Conservation (phyloP, 2,888 invertebrate genomes). For the Athalia circularis region DNA sequence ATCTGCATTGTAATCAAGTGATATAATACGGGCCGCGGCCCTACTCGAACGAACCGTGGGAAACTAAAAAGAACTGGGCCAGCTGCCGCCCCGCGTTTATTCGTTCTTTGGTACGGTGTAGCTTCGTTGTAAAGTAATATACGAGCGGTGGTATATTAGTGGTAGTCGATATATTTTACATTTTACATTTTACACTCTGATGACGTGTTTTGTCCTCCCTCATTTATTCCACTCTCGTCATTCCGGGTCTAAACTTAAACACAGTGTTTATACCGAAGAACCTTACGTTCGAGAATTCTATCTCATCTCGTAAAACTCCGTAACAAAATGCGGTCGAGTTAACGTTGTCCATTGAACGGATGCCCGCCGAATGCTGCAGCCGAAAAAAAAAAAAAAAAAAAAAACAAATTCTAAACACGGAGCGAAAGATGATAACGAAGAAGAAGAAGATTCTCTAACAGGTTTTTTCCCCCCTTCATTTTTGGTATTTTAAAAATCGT, state of each 20-base stretch:
- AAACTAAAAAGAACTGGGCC: conserved; percentile 67
- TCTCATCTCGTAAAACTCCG: no score
- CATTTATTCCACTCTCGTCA: conserved; percentile 17
- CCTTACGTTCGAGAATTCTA: background rate
- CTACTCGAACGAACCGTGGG: conserved; percentile 61
- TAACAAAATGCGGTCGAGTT: conserved; percentile 35
- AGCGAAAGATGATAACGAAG: no score
- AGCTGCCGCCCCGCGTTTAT: conserved; percentile 66
- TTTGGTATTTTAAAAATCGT: no score
- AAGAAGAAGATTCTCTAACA: no score
- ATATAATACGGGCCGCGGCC: conserved; percentile 67
- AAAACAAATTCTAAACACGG: background rate
- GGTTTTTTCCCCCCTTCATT: no score
- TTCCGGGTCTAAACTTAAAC: background rate
- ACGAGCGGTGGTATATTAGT: background rate
- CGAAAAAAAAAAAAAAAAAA: background rate
- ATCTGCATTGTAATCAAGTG: conserved; percentile 71
- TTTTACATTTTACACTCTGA: conserved; percentile 61
- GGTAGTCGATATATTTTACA: conserved; percentile 33
- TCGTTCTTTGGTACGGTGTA: background rate
- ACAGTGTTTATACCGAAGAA: conserved; percentile 13
- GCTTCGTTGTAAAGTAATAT: background rate
- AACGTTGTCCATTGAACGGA: conserved; percentile 6
- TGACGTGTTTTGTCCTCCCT: conserved; percentile 52
- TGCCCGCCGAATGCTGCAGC: background rate